These are phyloP conservation scores for Sphaeramia orbicularis DNA, from an alignment of 2,797 vertebrate genomes.

Conservation along the genomic window DNA sequence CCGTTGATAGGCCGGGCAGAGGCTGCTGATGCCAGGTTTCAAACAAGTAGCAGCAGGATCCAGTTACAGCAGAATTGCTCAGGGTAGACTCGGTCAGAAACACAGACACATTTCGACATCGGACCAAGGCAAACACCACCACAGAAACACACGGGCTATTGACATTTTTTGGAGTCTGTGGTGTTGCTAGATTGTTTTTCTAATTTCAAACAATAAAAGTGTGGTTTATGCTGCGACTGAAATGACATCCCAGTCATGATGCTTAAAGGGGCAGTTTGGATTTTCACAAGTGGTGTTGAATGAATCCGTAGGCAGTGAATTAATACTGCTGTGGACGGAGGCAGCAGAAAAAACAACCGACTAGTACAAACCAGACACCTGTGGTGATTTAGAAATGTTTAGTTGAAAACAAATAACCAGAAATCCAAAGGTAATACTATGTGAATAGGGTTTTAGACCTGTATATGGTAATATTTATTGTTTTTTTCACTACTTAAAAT, in stretches of 20 bases:
- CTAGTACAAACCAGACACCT: no score
- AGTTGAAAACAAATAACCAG: no score
- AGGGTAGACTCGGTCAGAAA: conserved; percentile 55
- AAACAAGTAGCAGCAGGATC: conserved; percentile 80
- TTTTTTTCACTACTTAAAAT: no score
- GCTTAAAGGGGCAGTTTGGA: no score
- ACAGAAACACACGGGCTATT: conserved; percentile 47
- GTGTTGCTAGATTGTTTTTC: conserved; percentile 36
- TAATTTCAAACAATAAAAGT: conserved; percentile 48
- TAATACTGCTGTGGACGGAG: no score
- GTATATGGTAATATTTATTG: no score
- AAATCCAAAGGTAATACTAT: no score
- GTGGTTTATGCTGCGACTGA: conserved; percentile 33
- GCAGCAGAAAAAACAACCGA: no score
- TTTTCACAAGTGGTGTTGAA: no score
- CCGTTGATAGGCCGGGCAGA: conserved; percentile 73
- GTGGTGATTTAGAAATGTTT: no score
- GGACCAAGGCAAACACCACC: conserved; percentile 34
- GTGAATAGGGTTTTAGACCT: no score
- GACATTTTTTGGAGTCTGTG: conserved; percentile 51
- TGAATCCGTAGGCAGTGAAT: no score
- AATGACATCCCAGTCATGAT: conserved; percentile 41
- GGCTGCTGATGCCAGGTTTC: conserved; percentile 75
- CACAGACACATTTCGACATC: conserved; percentile 69
- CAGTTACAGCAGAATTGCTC: conserved; percentile 73